Percentiles rank a stretch among this genome's conserved stretches.
Evolutionary conservation across 2,113 vertebrate species (phyloP).

Genomic region (Ginglymostoma cirratum): DNA sequence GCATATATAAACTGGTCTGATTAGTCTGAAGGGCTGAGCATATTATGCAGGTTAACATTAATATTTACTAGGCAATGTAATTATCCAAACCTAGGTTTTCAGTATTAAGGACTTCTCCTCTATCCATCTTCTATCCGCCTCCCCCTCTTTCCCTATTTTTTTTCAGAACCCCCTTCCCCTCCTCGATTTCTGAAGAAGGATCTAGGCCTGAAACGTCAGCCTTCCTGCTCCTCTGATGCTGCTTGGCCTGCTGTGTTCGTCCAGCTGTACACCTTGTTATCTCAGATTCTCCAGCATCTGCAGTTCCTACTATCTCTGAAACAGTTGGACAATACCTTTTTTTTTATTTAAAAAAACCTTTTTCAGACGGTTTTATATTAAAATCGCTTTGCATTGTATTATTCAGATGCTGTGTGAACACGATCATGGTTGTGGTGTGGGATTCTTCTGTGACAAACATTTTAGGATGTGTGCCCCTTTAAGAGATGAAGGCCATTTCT

Average conservation of each 20-base stretch:
- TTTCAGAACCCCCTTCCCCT: too few species aligned
- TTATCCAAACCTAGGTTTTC: background rate
- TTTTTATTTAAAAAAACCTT: background rate
- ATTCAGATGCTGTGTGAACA: slow-evolving; percentile 59
- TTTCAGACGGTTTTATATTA: background rate
- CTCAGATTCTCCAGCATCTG: too few species aligned
- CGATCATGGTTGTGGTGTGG: slow-evolving; percentile 55
- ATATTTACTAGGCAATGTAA: background rate
- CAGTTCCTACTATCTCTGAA: too few species aligned
- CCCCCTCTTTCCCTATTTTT: too few species aligned
- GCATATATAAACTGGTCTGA: background rate
- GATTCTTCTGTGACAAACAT: slow-evolving; percentile 72
- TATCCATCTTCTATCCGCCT: too few species aligned
- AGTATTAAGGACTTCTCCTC: background rate
- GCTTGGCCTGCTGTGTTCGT: too few species aligned
- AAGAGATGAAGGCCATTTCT: slow-evolving; percentile 62
- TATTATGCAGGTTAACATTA: background rate
- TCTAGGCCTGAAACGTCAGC: too few species aligned
- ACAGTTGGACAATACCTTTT: background rate
- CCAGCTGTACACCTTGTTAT: too few species aligned
- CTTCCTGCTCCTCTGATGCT: too few species aligned
- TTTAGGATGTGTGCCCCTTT: slow-evolving; percentile 68
- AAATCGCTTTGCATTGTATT: background rate
- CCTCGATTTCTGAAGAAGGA: too few species aligned
- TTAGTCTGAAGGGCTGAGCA: background rate